Evolutionary conservation across 2,113 vertebrate genomes (phyloP), one percentile per base, ranked within the genome.

Genomic region (Saguinus midas): DNA sequence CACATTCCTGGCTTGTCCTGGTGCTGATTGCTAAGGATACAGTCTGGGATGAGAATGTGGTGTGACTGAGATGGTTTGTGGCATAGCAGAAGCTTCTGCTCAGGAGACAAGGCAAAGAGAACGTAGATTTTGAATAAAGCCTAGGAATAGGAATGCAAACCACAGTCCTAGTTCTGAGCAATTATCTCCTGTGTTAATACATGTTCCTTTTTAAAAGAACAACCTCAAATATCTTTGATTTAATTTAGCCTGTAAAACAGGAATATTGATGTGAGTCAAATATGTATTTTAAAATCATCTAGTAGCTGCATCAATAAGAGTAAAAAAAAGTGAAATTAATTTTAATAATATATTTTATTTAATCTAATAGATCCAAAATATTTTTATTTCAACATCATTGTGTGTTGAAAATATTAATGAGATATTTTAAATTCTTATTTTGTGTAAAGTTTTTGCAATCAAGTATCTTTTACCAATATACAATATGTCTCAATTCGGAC

Each of bases 301-400:
- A 66, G 7, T 86, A 88, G 43, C 25, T 64, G 7, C 5, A 68
- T 52, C n/a, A 84, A 57, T 35, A 50, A 82, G 50, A 37, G 27
- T 88, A 58, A 92, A 94, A 35, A 35, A 55, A 88, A 88, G 0
- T 68, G 23, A 75, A 78, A 80, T 87, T 32, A 78, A 95, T 94
- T 80, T 72, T 89, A 89, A 85, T 73, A 85, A 58, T 57, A 52
- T 1, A 73, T 82, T 95, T 82, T 79, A 95, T 72, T 88, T 94
- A 83, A 85, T 52, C 18, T 3, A 45, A 75, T 45, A 84, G 13
- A n/a, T 32, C 5, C 1, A 29, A 95, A 73, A 75, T 35, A 95
- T 52, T 70, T 43, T 91, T 11, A 50, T 66, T 85, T 96, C 43
- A 95, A 83, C n/a, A 79, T 32, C 27, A 64, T 40, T 72, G 73